Percentiles rank a stretch among this genome's conserved stretches.
phyloP scores from a whole-genome alignment of 2,888 invertebrate genomes.

The Nomada ruficornis region DNA sequence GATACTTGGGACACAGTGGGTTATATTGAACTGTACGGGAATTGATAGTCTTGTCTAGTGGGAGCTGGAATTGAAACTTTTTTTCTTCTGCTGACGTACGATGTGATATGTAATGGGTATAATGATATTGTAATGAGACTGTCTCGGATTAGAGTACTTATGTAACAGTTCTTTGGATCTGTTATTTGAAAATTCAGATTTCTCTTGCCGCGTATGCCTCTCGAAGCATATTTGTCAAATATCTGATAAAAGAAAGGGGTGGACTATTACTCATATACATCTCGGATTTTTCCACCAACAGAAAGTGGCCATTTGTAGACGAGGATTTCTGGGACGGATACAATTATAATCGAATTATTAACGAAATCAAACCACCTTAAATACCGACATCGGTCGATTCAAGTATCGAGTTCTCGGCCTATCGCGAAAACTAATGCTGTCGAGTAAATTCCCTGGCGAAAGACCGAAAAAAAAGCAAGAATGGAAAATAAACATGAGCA shows the following conservation, averaged over 20 bases:
- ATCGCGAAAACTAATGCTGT: constrained; percentile 28
- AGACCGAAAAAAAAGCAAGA: not conserved
- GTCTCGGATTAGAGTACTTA: too few species aligned
- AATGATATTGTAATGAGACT: not conserved
- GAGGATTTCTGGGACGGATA: too few species aligned
- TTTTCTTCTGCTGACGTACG: not conserved
- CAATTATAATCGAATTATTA: not conserved
- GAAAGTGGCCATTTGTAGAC: not conserved
- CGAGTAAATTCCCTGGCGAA: not conserved
- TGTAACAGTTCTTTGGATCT: too few species aligned
- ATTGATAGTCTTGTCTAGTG: constrained; percentile 1
- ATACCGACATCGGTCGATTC: constrained; percentile 16
- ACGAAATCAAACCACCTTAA: constrained; percentile 15
- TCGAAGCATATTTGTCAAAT: not conserved
- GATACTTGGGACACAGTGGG: not conserved
- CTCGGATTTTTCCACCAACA: not conserved
- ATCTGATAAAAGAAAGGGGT: too few species aligned
- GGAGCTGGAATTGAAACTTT: constrained; percentile 18
- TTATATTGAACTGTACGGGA: not conserved
- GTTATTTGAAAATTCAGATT: not conserved
- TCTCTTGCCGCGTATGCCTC: not conserved
- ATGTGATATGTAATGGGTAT: not conserved
- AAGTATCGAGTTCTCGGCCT: constrained; percentile 55
- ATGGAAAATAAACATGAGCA: not conserved
- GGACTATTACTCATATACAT: too few species aligned